Conservation (phyloP, 2,797 vertebrate species). For the Erpetoichthys calabaricus region DNA sequence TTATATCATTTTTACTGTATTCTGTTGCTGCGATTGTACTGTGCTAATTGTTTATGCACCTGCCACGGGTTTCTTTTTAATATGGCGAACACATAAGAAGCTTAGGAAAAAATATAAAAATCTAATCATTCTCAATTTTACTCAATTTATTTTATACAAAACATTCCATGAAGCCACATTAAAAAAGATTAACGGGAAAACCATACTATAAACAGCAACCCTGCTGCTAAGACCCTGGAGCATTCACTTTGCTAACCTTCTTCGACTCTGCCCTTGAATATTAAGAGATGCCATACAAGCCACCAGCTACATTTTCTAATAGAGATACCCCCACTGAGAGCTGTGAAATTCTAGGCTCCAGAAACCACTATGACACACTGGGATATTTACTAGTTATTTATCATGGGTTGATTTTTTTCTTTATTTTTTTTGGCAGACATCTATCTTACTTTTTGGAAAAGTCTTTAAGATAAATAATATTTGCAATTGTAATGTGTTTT, state of each 20-base stretch:
- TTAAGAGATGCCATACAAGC: not conserved
- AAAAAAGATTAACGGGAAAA: not conserved
- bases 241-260: not conserved
- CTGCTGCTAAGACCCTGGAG: not conserved
- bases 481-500: too few species aligned
- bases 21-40: too few species aligned
- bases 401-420: not conserved
- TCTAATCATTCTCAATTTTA: too few species aligned
- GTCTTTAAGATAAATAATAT: too few species aligned
- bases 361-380: not conserved
- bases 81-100: too few species aligned
- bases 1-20: too few species aligned
- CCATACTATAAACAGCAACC: not conserved
- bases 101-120: too few species aligned
- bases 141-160: too few species aligned
- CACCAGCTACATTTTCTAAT: slow-evolving; percentile 2
- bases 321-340: not conserved
- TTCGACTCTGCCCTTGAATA: not conserved
- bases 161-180: not conserved
- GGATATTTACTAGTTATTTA: slow-evolving; percentile 5
- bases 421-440: too few species aligned
- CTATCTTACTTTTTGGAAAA: too few species aligned
- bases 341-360: slow-evolving; percentile 1
- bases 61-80: too few species aligned
- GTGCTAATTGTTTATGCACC: too few species aligned